Base-by-base conservation (phyloP, 2,888 invertebrate species). In the Caenorhabditis sp. region DNA sequence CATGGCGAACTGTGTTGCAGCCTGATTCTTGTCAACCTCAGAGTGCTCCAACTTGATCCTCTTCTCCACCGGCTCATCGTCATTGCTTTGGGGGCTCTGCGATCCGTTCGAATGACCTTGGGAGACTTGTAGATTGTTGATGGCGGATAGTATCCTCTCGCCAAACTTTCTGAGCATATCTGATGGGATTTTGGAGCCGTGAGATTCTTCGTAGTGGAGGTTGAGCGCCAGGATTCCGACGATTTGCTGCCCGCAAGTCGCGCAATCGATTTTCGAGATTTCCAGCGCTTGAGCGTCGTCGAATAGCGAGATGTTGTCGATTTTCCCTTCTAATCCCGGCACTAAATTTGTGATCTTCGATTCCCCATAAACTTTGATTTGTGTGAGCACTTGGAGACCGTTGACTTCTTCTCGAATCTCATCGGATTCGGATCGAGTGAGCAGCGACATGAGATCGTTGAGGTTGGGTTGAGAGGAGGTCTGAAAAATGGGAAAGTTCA, bases 1-100 rank as follows among this genome's bases (percentile, higher is more conserved):
- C 83, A 84, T 80, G 95, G 83, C 83, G n/a, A 84, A 76, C 12
- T 84, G 83, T 0, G 54, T 41, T 7, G 79, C 76, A 5, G 77
- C 69, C 35, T 56, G 31, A 47, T 66, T 80, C 19, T 64, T 56
- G 10, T 69, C 76, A 51, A 77, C 28, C 0, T 73, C 73, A 2
- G 68, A 22, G 19, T 59, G 56, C 61, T 83, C 83, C 56, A 83
- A 0, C 49, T 76, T 80, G 4, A 66, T 61, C 22, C 51, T 41
- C 70, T 88, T 89, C 84, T 88, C 85, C 16, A 72, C 68, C 6
- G 87, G 87, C 59, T 85, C 84, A 49, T 88, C 86, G 51, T 69
- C 83, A 35, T 74, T 69, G 70, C 79, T 74, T 28, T 49, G 38
- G 0, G 58, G 54, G 75, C 75, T 68, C 49, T 69, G 58, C 26